Conservation (phyloP, 2,797 vertebrate species). For the Anas bahamensis region DNA sequence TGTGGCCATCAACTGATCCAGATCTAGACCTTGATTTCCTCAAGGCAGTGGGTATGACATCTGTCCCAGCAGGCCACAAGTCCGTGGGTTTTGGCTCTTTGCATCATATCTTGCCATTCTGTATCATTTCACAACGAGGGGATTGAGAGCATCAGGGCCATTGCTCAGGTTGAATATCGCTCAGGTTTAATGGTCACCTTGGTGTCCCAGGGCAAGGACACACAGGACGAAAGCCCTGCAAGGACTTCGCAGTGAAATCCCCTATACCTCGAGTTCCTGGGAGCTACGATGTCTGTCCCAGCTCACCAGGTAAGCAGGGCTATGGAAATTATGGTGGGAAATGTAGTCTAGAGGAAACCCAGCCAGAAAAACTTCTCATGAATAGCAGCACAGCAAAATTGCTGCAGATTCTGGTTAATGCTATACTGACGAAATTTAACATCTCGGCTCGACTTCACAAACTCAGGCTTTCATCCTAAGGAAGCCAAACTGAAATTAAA, state of each 20-base stretch:
- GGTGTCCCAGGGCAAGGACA: no score
- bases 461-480: not conserved
- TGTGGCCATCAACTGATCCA: not conserved
- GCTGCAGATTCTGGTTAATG: not conserved
- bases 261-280: not conserved
- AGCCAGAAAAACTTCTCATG: not conserved
- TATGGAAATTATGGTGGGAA: not conserved
- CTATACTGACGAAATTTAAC: not conserved
- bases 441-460: not conserved
- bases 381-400: not conserved
- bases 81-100: not conserved
- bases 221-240: no score
- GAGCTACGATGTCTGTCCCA: not conserved
- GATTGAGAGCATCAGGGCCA: not conserved
- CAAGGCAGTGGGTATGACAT: not conserved
- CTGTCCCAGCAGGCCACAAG: not conserved
- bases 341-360: not conserved
- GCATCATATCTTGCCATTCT: not conserved
- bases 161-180: no score
- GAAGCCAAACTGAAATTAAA: not conserved
- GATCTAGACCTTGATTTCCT: not conserved
- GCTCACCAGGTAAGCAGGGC: not conserved
- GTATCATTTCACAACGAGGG: not conserved
- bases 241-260: not conserved
- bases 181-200: no score